These are phyloP conservation scores for Tryphoninae sp. DNA, from an alignment of 2,888 invertebrate genomes.

Conservation along the genomic window DNA sequence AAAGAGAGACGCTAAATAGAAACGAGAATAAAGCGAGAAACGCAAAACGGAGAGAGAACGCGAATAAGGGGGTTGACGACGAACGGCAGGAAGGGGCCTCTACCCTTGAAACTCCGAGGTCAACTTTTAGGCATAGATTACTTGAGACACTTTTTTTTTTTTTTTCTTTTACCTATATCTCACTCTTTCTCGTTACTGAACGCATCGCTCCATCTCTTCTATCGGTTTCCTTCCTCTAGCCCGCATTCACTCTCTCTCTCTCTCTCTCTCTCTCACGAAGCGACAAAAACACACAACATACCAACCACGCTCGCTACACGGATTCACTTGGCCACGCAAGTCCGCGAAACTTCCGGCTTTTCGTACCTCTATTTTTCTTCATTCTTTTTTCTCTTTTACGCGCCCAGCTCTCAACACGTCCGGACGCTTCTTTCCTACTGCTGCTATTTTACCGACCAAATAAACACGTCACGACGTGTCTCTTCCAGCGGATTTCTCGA, in stretches of 20 bases:
- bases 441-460: slow-evolving; percentile 53
- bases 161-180: slow-evolving; percentile 64
- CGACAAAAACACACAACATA: slow-evolving; percentile 27
- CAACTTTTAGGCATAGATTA: slow-evolving; percentile 80
- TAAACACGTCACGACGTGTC: slow-evolving; percentile 15
- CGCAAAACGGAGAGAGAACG: slow-evolving; percentile 14
- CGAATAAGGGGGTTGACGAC: slow-evolving; percentile 64
- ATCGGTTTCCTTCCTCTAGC: slow-evolving; percentile 26
- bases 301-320: slow-evolving; percentile 14
- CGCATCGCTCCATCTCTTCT: slow-evolving; percentile 64
- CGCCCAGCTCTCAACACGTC: background rate
- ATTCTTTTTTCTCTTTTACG: slow-evolving; percentile 3
- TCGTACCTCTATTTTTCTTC: slow-evolving; percentile 1
- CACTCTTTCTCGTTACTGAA: slow-evolving; percentile 50
- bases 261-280: slow-evolving; percentile 48
- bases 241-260: slow-evolving; percentile 64
- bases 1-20: slow-evolving; percentile 1
- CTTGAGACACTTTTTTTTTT: slow-evolving; percentile 55
- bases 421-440: slow-evolving; percentile 32
- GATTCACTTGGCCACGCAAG: slow-evolving; percentile 27
- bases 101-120: slow-evolving; percentile 82
- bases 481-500: slow-evolving; percentile 4
- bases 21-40: slow-evolving; percentile 37
- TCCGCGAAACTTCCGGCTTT: slow-evolving; percentile 39
- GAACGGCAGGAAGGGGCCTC: slow-evolving; percentile 76